Percentiles rank a stretch among this genome's conserved stretches.
phyloP scores from a whole-genome alignment of 2,113 vertebrate genomes.

The Spea multiplicata region DNA sequence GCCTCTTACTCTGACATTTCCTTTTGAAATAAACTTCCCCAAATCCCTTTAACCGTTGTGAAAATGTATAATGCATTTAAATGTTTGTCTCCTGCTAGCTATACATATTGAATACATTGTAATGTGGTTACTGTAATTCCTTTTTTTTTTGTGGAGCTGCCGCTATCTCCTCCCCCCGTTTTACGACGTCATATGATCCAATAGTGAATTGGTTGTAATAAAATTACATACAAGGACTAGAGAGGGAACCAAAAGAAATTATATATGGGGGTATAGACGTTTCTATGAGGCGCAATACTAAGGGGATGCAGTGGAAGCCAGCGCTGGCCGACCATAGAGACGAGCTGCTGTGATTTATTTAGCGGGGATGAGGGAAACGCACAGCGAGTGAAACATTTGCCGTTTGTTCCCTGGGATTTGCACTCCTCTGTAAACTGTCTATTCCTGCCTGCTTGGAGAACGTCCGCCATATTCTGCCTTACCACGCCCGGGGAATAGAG shows the following conservation, averaged over 20 bases:
- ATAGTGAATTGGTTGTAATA: constrained; percentile 50
- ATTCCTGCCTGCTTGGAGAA: constrained; percentile 40
- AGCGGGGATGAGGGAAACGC: not conserved
- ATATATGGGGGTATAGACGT: not conserved
- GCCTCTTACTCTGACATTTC: no score
- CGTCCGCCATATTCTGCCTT: constrained; percentile 68
- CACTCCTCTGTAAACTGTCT: constrained; percentile 38
- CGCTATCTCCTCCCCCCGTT: constrained; percentile 44
- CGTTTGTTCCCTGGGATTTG: constrained; percentile 21
- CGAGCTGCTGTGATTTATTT: constrained; percentile 26
- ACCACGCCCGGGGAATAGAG: constrained; percentile 65
- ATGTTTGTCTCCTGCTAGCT: no score
- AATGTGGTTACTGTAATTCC: not conserved
- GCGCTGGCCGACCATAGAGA: not conserved
- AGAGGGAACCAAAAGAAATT: constrained; percentile 27
- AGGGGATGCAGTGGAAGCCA: constrained; percentile 17
- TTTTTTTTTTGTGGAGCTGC: constrained; percentile 25
- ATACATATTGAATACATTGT: not conserved
- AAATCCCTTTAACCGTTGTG: no score
- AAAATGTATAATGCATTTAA: no score
- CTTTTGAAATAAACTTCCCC: no score
- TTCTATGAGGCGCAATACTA: constrained; percentile 2
- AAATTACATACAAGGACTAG: constrained; percentile 48
- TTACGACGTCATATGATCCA: constrained; percentile 49
- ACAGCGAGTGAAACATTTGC: not conserved